Evolutionary conservation across 1,140 invertebrate species (phyloP).

Genomic region (Brachionus asplanchnoidis): DNA sequence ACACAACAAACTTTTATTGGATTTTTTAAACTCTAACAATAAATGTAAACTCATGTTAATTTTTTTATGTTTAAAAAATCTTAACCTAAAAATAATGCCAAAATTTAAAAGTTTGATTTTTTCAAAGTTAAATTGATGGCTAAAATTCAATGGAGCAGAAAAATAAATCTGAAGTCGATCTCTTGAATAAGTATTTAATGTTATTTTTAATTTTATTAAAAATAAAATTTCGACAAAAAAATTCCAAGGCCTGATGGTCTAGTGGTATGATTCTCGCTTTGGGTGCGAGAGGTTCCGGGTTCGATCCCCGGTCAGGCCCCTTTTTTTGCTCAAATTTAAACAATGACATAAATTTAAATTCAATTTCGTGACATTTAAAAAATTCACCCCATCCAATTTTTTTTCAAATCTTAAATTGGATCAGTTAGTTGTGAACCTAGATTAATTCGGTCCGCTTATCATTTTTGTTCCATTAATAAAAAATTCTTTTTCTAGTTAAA

Average conservation of each 20-base stretch:
- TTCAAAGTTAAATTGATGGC: too few species aligned
- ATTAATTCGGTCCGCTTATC: not conserved
- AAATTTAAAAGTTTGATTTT: too few species aligned
- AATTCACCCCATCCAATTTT: not conserved
- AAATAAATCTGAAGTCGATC: too few species aligned
- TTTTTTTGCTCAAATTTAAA: not conserved
- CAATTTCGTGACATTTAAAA: not conserved
- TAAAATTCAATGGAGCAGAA: too few species aligned
- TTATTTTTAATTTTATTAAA: too few species aligned
- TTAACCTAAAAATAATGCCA: too few species aligned
- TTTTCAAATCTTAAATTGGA: not conserved
- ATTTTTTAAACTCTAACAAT: too few species aligned
- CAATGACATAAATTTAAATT: not conserved
- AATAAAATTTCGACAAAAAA: not conserved
- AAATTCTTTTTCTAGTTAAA: not conserved
- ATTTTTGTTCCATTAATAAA: not conserved
- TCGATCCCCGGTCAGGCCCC: constrained; percentile 34
- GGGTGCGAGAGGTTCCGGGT: constrained; percentile 24
- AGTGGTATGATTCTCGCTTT: constrained; percentile 41
- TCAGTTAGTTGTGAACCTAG: not conserved
- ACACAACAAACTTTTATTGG: too few species aligned
- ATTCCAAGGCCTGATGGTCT: constrained; percentile 11
- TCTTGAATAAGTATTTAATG: too few species aligned
- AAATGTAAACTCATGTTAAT: too few species aligned
- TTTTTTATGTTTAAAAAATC: too few species aligned